Evolutionary conservation across 2,113 vertebrate genomes (phyloP), one percentile per base, ranked within the genome.

Genomic region (Nothoprocta perdicaria): DNA sequence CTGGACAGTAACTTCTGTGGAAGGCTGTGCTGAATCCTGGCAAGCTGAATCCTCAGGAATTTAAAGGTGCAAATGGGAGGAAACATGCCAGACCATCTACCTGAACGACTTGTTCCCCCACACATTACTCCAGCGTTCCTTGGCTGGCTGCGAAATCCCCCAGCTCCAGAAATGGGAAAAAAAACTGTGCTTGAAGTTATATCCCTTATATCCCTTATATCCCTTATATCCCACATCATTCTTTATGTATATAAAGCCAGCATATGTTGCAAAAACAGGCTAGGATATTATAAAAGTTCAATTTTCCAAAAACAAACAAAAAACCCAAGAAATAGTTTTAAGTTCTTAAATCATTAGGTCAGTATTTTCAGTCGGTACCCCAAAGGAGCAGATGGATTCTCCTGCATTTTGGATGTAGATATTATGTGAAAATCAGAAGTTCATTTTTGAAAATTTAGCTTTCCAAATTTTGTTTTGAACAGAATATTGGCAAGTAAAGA

Each of bases 91-190:
- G 89, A 63, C 68, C 41, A 35, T 92, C 88, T 94, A 96, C 93
- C 95, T 92, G 89, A 94, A 80, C 78, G 89, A 29, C 81, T 92
- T 67, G 89, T 95, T 90, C 90, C 90, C 78, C 63, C 75, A 68
- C 61, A 63, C 93, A 91, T 95, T 95, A 93, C 57, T 95, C 52
- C 52, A 80, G 90, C 91, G 85, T 94, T 94, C 95, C 68, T 95
- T 95, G 94, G 93, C 93, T 94, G 73, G 24, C 55, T 85, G 68
- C 57, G 92, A 16, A 3, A 72, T 85, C 80, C 38, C 33, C 76
- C 61, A 46, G 65, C 65, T 91, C 93, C 91, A 83, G 79, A 92
- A 89, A 27, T 83, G 14, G 53, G 16, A 12, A 93, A 84, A 93
- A 84, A 1, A 0, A 4, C 2, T 84, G 17, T 74, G 33, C 52